A percentile compares a stretch with the other conserved stretches of the same genome.
These are phyloP conservation scores for Mus spicilegus DNA, from an alignment of 2,113 vertebrate species.

Conservation along the genomic window DNA sequence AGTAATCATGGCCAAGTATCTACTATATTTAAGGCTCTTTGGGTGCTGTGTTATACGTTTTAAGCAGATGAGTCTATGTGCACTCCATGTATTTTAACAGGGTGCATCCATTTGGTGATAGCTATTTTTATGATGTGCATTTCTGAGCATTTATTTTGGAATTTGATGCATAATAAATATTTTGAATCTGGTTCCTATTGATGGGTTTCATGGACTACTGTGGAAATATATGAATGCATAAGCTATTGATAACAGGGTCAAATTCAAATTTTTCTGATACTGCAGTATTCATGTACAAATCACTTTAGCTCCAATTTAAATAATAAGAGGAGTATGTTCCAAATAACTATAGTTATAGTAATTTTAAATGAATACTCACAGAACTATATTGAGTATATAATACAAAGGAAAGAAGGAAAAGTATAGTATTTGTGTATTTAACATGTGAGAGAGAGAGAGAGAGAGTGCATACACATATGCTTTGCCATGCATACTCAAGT, in stretches of 20 bases:
- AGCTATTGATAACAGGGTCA: background rate
- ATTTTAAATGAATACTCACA: background rate
- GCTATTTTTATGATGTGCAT: background rate
- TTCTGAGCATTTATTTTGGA: background rate
- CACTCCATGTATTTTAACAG: background rate
- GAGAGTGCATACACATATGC: no score
- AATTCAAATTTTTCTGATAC: background rate
- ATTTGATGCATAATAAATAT: constrained; percentile 10
- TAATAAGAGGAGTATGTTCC: no score
- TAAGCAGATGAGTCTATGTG: background rate
- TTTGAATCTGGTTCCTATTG: background rate
- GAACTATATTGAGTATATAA: background rate
- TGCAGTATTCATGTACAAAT: background rate
- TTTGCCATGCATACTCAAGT: background rate
- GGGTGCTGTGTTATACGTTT: background rate
- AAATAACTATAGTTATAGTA: background rate
- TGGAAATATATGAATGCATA: background rate
- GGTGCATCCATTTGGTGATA: background rate
- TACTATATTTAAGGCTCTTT: background rate
- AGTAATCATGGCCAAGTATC: background rate
- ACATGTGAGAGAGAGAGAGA: no score
- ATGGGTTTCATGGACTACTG: background rate
- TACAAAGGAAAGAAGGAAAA: background rate
- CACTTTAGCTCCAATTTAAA: background rate
- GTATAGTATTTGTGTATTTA: background rate